phyloP scores from a whole-genome alignment of 2,888 invertebrate species.

The Orchestes rusci region DNA sequence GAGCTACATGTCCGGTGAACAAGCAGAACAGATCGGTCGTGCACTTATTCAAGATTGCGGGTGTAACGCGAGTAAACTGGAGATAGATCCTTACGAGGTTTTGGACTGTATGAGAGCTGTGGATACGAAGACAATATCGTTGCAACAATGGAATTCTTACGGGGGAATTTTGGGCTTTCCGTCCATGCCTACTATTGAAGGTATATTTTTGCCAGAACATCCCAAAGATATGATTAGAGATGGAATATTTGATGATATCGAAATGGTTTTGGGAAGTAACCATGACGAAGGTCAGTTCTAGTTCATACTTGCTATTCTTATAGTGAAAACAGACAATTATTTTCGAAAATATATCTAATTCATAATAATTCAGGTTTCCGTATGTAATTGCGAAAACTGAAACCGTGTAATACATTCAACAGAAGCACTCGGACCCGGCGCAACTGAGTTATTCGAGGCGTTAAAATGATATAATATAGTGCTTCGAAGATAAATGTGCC shows the following conservation, averaged over 20 bases:
- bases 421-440: too few species aligned
- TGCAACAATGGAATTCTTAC: constrained; percentile 88
- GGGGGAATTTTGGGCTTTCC: constrained; percentile 84
- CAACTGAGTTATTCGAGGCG: too few species aligned
- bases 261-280: constrained; percentile 89
- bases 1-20: constrained; percentile 88
- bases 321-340: not conserved
- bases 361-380: not conserved
- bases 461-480: too few species aligned
- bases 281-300: constrained; percentile 75
- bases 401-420: too few species aligned
- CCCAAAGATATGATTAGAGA: constrained; percentile 79
- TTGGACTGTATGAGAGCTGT: constrained; percentile 84
- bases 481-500: too few species aligned
- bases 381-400: not conserved
- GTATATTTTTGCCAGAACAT: constrained; percentile 77
- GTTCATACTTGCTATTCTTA: too few species aligned
- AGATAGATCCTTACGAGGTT: constrained; percentile 64
- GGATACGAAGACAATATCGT: constrained; percentile 81
- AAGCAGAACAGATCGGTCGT: constrained; percentile 75
- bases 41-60: constrained; percentile 79
- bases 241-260: constrained; percentile 78
- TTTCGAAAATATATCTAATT: not conserved
- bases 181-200: constrained; percentile 87
- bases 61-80: constrained; percentile 71